Evolutionary conservation across 2,888 invertebrate genomes (phyloP).

Genomic region (Allolobophora icterica): DNA sequence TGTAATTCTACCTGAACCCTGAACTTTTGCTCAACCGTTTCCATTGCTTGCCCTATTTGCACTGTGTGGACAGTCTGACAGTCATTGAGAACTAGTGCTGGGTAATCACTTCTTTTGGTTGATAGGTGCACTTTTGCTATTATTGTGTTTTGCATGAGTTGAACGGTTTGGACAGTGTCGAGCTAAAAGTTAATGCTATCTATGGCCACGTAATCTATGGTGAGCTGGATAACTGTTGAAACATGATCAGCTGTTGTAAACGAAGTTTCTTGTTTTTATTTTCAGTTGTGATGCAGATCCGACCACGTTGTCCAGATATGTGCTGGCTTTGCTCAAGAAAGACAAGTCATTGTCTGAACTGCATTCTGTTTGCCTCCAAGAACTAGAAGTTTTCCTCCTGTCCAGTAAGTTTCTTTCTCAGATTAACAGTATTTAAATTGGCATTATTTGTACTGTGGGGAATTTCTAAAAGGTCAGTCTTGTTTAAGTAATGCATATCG

Average conservation of each 20-base stretch:
- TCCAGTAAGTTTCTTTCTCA: slow-evolving; percentile 71
- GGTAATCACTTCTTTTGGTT: background rate
- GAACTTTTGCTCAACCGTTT: background rate
- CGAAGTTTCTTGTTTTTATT: slow-evolving; percentile 44
- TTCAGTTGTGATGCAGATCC: slow-evolving; percentile 97
- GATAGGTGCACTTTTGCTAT: background rate
- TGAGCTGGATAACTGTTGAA: background rate
- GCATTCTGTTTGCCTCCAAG: slow-evolving; percentile 86
- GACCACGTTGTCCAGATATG: slow-evolving; percentile 91
- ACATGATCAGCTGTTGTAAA: background rate
- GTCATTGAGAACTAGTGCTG: too few relatives aligned
- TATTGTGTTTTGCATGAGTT: background rate
- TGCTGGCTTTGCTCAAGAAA: slow-evolving; percentile 93
- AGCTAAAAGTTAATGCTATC: background rate
- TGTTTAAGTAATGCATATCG: background rate
- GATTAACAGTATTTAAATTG: background rate
- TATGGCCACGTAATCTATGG: background rate
- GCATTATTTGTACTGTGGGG: background rate
- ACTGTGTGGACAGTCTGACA: too few relatives aligned
- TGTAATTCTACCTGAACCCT: background rate
- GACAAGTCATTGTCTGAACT: slow-evolving; percentile 89
- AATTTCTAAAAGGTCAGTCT: too few relatives aligned
- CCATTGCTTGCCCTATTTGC: background rate
- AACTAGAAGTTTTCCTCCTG: slow-evolving; percentile 92
- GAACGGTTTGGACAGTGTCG: background rate